phyloP scores from a whole-genome alignment of 2,113 vertebrate genomes.

The Carassius gibelio region DNA sequence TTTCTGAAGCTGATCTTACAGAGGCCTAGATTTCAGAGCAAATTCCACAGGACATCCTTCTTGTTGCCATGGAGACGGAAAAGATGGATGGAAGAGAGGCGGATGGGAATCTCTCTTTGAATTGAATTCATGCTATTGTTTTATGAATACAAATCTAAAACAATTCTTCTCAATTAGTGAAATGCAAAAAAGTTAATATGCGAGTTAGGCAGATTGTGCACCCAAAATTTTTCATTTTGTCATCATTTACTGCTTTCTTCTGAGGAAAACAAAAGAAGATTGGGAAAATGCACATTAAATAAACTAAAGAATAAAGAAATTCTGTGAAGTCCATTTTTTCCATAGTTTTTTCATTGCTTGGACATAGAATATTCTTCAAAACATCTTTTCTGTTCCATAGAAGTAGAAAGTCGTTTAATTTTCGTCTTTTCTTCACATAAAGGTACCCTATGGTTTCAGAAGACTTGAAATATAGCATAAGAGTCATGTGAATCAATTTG shows the following conservation, averaged over 20 bases:
- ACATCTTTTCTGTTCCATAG: too few relatives aligned
- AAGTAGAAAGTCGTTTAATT: background rate
- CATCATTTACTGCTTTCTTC: background rate
- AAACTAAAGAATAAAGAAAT: background rate
- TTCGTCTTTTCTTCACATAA: background rate
- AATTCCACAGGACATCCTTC: background rate
- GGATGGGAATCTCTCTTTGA: background rate
- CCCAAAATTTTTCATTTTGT: background rate
- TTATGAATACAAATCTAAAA: background rate
- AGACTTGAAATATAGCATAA: background rate
- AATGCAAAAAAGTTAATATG: background rate
- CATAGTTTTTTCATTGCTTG: background rate
- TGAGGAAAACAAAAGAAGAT: background rate
- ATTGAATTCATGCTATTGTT: background rate
- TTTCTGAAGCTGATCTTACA: background rate
- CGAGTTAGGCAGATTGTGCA: background rate
- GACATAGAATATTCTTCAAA: background rate
- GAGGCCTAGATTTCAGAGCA: background rate
- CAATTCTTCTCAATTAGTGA: background rate
- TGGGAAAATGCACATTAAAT: background rate
- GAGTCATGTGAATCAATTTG: background rate
- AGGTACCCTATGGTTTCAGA: background rate
- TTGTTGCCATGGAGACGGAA: conserved; percentile 37
- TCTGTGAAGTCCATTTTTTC: background rate
- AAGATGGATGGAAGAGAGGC: background rate